Evolutionary conservation across 1,140 invertebrate genomes (phyloP), one percentile per base, ranked within the genome.

Genomic region (Steinernema khuongi): DNA sequence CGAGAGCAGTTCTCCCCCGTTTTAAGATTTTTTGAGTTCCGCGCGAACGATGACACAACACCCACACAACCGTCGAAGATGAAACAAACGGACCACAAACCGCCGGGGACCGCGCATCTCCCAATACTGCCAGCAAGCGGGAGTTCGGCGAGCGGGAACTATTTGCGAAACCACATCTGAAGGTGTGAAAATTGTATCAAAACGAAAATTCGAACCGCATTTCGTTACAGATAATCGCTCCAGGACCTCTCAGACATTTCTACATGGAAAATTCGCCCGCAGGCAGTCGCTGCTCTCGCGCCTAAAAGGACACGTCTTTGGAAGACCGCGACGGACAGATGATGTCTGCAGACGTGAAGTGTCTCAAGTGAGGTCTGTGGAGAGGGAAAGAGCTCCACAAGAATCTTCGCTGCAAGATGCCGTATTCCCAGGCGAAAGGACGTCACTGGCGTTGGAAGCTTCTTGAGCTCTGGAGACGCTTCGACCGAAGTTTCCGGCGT

Each of bases 361-460:
- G n/a, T n/a, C n/a, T n/a, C n/a, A n/a, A n/a, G n/a, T n/a, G n/a
- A n/a, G n/a, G n/a, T n/a, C n/a, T n/a, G n/a, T n/a, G n/a, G n/a
- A n/a, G n/a, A n/a, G n/a, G n/a, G n/a, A n/a, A n/a, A n/a, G n/a
- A n/a, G n/a, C n/a, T n/a, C n/a, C n/a, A n/a, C n/a, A n/a, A n/a
- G n/a, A n/a, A n/a, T n/a, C n/a, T n/a, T n/a, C n/a, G n/a, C n/a
- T n/a, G n/a, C n/a, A n/a, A n/a, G n/a, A n/a, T n/a, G n/a, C n/a
- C n/a, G n/a, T n/a, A n/a, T n/a, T n/a, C n/a, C n/a, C n/a, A n/a
- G n/a, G n/a, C n/a, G n/a, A n/a, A n/a, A n/a, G n/a, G n/a, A 11
- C 50, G 50, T 7, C 50, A 60, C 11, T 60, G 50, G 50, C 50
- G 50, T n/a, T 60, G 50, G 50, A 60, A 60, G 50, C 4, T 22